phyloP scores from a whole-genome alignment of 2,888 invertebrate species.

The Tholera decimalis region DNA sequence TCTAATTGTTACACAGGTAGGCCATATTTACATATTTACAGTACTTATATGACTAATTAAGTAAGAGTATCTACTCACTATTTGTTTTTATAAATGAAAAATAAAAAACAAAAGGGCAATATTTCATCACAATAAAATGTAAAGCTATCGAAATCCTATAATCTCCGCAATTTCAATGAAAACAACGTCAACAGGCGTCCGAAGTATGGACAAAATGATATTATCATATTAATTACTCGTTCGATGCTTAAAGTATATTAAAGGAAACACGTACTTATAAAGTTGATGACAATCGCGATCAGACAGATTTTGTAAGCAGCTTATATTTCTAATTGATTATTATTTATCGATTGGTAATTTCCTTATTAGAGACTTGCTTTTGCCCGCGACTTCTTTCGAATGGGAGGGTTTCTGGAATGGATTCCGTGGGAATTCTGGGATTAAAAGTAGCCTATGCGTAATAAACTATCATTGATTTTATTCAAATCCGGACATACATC shows the following conservation, averaged over 20 bases:
- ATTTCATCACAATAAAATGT: background rate
- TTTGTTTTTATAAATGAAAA: background rate
- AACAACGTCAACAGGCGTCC: too few relatives aligned
- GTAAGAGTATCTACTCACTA: too few relatives aligned
- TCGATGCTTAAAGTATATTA: background rate
- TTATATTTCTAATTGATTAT: background rate
- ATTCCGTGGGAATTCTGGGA: too few relatives aligned
- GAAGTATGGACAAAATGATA: background rate
- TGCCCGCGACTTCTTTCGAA: background rate
- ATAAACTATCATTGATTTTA: too few relatives aligned
- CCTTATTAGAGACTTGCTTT: too few relatives aligned
- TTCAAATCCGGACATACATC: too few relatives aligned
- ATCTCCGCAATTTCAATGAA: background rate
- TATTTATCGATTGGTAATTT: background rate
- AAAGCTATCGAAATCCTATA: too few relatives aligned
- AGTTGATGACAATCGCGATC: conserved; percentile 6
- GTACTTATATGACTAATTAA: too few relatives aligned
- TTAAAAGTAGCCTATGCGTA: too few relatives aligned
- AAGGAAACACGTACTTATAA: background rate
- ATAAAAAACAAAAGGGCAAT: background rate
- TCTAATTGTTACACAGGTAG: too few relatives aligned
- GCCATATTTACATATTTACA: too few relatives aligned
- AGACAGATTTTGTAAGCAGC: background rate
- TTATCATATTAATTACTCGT: background rate
- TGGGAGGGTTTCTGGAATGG: too few relatives aligned